These are phyloP conservation scores for Echinops telfairi DNA, from an alignment of 2,113 vertebrate genomes.

Conservation along the genomic window DNA sequence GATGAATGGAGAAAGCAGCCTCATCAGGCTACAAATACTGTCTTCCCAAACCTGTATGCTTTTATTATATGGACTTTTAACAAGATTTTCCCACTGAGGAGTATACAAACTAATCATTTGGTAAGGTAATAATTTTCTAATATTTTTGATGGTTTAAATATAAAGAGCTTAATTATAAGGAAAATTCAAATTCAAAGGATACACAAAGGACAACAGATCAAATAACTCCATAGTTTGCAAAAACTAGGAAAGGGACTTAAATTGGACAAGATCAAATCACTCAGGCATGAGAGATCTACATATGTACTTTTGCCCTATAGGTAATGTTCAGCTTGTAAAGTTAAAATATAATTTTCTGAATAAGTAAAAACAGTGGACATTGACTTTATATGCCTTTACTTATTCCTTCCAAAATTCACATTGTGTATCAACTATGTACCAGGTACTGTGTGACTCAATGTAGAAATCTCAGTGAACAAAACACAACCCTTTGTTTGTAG, in stretches of 20 bases:
- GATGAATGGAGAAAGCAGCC: background rate
- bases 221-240: background rate
- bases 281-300: background rate
- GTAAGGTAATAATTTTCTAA: background rate
- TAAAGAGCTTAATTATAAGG: background rate
- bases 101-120: background rate
- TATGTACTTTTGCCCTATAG: background rate
- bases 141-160: background rate
- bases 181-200: background rate
- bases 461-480: background rate
- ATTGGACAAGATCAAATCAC: background rate
- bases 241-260: background rate
- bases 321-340: background rate
- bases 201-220: background rate
- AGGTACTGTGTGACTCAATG: background rate
- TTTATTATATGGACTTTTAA: constrained; percentile 3
- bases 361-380: background rate
- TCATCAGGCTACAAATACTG: constrained; percentile 14
- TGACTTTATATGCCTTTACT: background rate
- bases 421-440: background rate
- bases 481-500: background rate
- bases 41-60: constrained; percentile 34
- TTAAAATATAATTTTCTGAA: background rate
- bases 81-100: background rate
- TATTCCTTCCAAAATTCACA: background rate